Evolutionary conservation across 1,140 invertebrate species (phyloP).

Genomic region (Drosophila arawakana): DNA sequence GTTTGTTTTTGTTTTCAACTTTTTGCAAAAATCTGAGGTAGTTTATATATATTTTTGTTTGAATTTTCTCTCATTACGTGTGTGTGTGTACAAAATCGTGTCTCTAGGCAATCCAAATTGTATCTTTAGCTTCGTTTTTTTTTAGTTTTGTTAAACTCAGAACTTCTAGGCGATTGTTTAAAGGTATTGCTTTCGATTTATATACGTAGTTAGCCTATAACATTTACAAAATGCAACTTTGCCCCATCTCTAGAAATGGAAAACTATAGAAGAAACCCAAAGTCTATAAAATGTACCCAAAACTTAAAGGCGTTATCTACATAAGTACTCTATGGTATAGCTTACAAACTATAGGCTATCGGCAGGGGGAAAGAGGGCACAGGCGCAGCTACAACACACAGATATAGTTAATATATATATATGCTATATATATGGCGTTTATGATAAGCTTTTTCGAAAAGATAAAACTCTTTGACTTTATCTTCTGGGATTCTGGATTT

Average conservation of each 20-base stretch:
- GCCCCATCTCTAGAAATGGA: slow-evolving; percentile 13
- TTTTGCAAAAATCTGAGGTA: slow-evolving; percentile 45
- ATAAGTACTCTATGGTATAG: slow-evolving; percentile 31
- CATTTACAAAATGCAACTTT: slow-evolving; percentile 48
- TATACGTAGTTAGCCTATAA: slow-evolving; percentile 42
- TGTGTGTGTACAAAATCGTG: slow-evolving; percentile 53
- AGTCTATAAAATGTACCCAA: slow-evolving; percentile 1
- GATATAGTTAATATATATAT: slow-evolving; percentile 29
- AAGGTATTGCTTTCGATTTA: slow-evolving; percentile 72
- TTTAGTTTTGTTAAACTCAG: slow-evolving; percentile 29
- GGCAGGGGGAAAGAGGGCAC: not conserved
- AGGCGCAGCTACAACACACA: slow-evolving; percentile 41
- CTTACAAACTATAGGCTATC: slow-evolving; percentile 47
- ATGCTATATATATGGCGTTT: slow-evolving; percentile 27
- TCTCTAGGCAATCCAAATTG: slow-evolving; percentile 46
- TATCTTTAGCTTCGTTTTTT: slow-evolving; percentile 1
- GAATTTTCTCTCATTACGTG: slow-evolving; percentile 51
- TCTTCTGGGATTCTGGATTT: slow-evolving; percentile 9
- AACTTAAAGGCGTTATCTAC: slow-evolving; percentile 21
- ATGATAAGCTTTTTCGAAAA: slow-evolving; percentile 35
- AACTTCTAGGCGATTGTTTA: slow-evolving; percentile 62
- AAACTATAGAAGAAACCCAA: not conserved
- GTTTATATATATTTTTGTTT: slow-evolving; percentile 63
- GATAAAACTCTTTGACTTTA: slow-evolving; percentile 4
- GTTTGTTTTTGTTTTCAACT: slow-evolving; percentile 51